Percentiles rank a stretch among this genome's conserved stretches.
phyloP scores from a whole-genome alignment of 2,113 vertebrate genomes.

The Pterocles gutturalis region DNA sequence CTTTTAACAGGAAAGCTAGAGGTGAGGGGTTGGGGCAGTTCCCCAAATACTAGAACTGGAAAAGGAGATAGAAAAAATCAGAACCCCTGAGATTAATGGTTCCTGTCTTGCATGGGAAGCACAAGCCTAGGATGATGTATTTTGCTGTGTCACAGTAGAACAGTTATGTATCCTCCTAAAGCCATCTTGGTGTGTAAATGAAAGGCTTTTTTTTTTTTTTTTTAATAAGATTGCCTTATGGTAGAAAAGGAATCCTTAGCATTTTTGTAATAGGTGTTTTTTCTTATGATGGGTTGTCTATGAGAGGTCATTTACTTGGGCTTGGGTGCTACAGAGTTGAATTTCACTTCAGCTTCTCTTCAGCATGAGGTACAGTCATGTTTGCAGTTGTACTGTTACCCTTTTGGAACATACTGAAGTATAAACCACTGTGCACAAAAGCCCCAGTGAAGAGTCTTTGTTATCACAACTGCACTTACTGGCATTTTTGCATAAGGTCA shows the following conservation, averaged over 20 bases:
- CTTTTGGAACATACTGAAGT: neutral
- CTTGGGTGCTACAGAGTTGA: neutral
- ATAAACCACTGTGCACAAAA: neutral
- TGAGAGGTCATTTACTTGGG: neutral
- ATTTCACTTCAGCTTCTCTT: neutral
- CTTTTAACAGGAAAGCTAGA: neutral
- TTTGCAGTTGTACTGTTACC: neutral
- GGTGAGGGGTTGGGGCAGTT: neutral
- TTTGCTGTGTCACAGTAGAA: neutral
- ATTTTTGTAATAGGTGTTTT: neutral
- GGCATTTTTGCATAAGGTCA: neutral
- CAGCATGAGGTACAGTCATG: neutral
- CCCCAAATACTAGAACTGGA: neutral
- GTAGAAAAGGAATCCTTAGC: neutral
- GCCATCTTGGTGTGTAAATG: neutral
- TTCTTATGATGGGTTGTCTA: neutral
- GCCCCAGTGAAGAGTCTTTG: neutral
- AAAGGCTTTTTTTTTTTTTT: neutral
- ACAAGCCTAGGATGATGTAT: neutral
- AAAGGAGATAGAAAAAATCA: neutral
- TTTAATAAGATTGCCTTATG: neutral
- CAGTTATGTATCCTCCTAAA: accelerated
- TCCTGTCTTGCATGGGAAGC: neutral
- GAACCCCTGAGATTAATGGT: neutral
- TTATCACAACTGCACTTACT: neutral